Base-by-base conservation (phyloP, 2,113 vertebrate species). In the Tretioscincus oriximinensis region DNA sequence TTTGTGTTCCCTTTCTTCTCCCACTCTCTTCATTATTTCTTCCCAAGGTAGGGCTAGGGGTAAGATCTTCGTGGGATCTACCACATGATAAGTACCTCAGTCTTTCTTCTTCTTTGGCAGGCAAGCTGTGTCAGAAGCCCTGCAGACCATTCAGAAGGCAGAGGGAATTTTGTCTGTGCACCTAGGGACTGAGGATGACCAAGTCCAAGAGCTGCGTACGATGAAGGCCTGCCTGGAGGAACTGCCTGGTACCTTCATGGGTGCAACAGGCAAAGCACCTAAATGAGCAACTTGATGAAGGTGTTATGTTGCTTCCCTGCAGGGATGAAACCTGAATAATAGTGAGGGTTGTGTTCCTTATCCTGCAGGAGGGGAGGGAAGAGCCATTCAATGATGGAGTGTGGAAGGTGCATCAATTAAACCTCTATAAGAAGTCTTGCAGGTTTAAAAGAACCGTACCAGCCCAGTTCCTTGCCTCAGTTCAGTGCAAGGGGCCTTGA, bases 171-270 rank as follows among this genome's bases (percentile, higher is more conserved):
- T 99, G 54, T 87, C 89, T 64, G 91, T 97, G 45, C 96, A 98
- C 89, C 95, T 85, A 78, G 96, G 95, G 78, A 92, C 95, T 49
- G 82, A 84, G 65, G 95, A 91, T 64, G 76, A 90, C 7, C 96
- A 98, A 85, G 84, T 98, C 71, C 95, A 91, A 83, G 97, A 98
- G 85, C 95, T 99, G 74, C 91, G 88, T 70, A 94, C 94, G 82
- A 98, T 99, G 97, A 97, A 96, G 88, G 87, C 95, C 82, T 98
- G 95, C 87, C 94, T 98, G 10, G 78, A 83, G 89, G 91, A 92
- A 69, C 85, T 91, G 76, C 90, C 88, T 2, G 82, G 68, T 60
- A 84, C 74, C 77, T 81, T 82, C 82, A 84, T 85, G 84, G 81
- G 79, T 69, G 78, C 81, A 85, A 84, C n/a, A 66, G 12, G 87